phyloP scores from a whole-genome alignment of 2,113 vertebrate genomes.

The Tamias sibiricus region DNA sequence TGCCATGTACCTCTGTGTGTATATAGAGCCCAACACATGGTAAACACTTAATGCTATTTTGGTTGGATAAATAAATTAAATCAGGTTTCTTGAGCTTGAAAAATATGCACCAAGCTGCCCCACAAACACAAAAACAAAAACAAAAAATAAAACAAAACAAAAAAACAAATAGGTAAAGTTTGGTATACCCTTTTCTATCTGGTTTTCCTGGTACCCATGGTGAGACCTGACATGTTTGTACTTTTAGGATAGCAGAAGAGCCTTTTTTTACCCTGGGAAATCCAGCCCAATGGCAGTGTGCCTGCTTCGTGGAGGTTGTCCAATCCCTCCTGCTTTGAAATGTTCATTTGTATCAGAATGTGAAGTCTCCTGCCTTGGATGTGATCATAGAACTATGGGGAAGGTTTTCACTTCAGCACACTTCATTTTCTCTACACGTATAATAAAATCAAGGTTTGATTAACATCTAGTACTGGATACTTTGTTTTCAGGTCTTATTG shows the following conservation, averaged over 20 bases:
- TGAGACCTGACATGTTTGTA: slow-evolving; percentile 31
- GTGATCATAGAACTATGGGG: not conserved
- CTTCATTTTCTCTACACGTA: slow-evolving; percentile 28
- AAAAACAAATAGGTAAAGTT: not conserved
- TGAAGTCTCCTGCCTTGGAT: slow-evolving; percentile 20
- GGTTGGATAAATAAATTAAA: not conserved
- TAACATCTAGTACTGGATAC: not conserved
- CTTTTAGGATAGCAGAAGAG: slow-evolving; percentile 15
- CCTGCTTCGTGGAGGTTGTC: not conserved
- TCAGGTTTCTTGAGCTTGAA: not conserved
- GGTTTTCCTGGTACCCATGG: slow-evolving; percentile 37
- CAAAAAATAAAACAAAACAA: no score
- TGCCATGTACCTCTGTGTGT: not conserved
- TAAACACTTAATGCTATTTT: not conserved
- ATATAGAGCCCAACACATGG: not conserved
- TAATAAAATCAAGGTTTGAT: slow-evolving; percentile 29
- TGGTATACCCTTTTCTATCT: not conserved
- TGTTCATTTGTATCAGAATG: not conserved
- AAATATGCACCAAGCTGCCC: not conserved
- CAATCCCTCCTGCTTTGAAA: slow-evolving; percentile 48
- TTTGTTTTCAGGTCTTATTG: not conserved
- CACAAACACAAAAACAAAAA: not conserved
- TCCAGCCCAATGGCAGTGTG: not conserved
- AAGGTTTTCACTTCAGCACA: not conserved
- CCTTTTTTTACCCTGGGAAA: not conserved